Evolutionary conservation across 2,797 vertebrate genomes (phyloP).

Genomic region (Podargus strigoides): DNA sequence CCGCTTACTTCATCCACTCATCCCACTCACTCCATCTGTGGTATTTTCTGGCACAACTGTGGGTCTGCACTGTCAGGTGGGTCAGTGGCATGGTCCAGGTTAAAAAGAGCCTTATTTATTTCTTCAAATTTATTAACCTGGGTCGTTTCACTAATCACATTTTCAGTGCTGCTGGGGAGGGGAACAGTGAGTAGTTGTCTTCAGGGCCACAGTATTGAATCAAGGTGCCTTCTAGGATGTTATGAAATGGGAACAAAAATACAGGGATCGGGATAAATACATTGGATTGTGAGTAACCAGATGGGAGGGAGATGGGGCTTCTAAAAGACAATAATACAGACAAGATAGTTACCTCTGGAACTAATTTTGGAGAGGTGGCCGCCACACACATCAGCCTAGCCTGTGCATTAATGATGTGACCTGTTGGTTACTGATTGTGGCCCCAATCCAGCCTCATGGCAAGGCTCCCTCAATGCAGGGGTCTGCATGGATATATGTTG

Average conservation of each 20-base stretch:
- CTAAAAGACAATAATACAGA: background rate
- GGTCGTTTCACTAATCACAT: background rate
- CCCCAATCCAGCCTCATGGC: background rate
- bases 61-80: background rate
- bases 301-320: background rate
- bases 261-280: background rate
- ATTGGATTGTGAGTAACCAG: background rate
- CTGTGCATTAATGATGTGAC: background rate
- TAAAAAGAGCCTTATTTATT: background rate
- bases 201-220: background rate
- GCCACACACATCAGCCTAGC: background rate
- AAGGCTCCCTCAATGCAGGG: too few relatives aligned
- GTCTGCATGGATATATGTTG: too few relatives aligned
- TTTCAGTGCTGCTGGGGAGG: background rate
- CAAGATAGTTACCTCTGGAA: background rate
- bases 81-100: background rate
- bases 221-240: background rate
- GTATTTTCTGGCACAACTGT: background rate
- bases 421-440: background rate
- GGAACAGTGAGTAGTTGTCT: background rate
- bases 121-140: background rate
- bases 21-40: background rate
- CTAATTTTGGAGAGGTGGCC: background rate
- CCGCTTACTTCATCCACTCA: accelerated
- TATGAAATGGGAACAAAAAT: background rate